Evolutionary conservation across 2,797 vertebrate genomes (phyloP), one percentile per base, ranked within the genome.

Genomic region (Sandelia bainsii): DNA sequence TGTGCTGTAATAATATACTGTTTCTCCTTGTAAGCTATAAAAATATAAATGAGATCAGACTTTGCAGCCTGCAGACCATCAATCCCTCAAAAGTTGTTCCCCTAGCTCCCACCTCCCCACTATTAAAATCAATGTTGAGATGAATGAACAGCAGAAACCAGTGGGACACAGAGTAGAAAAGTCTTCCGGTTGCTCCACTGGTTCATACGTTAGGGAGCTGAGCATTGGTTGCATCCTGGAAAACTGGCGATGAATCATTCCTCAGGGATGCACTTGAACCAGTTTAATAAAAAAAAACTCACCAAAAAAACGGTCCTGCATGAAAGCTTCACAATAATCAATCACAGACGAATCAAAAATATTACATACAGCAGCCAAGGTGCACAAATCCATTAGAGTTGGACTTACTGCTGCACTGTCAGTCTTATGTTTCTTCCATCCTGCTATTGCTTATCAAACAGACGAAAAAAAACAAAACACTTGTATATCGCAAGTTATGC

Each of bases 91-190:
- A 74, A 62, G 58, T 45, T 78, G 11, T 48, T 8, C 10, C 56
- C 14, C 3, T 0, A 13, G 23, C 19, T 20, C 25, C 22, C 61
- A 48, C 50, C 71, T 69, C 46, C 29, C 57, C 20, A 67, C 83
- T 82, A 83, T 86, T 93, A 87, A 90, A 92, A 94, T 93, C 88
- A 76, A 87, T 84, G 80, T 49, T 27, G 77, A 89, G 85, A 92
- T 61, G 73, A 92, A 91, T 86, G 86, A 80, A 80, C 46, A 44
- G 66, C 62, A 75, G 34, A 63, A 76, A 72, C 69, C 65, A 51
- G 70, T 22, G 69, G 73, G 85, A 91, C 80, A 83, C 76, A 58
- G 70, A 61, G 86, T 83, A 83, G 74, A 85, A 82, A 87, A 84
- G 69, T 87, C 78, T 67, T 75, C 75, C 50, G 49, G 79, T 73